Percentiles rank a stretch among this genome's conserved stretches.
phyloP scores from a whole-genome alignment of 2,113 vertebrate genomes.

The Macquaria australasica region DNA sequence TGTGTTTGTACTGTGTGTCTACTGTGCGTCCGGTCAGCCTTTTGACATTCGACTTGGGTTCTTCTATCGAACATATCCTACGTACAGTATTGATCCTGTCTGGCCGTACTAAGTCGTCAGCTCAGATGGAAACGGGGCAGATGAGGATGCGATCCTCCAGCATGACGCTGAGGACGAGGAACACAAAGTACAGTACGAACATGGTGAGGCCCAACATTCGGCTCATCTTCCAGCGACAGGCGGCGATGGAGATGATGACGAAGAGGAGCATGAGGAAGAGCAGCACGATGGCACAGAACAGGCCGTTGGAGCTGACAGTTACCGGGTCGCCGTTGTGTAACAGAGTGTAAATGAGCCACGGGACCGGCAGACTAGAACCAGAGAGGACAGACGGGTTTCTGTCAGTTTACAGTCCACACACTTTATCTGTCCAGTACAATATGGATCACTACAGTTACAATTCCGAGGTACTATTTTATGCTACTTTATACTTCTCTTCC shows the following conservation, averaged over 20 bases:
- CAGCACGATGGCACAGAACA: constrained; percentile 86
- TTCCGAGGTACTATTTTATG: no score
- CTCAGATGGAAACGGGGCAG: constrained; percentile 82
- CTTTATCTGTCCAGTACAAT: no score
- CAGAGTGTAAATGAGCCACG: constrained; percentile 79
- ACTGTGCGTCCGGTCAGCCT: constrained; percentile 15
- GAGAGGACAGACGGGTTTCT: constrained; percentile 3
- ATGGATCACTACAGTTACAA: background rate
- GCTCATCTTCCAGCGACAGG: constrained; percentile 85
- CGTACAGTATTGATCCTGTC: background rate
- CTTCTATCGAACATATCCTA: constrained; percentile 17
- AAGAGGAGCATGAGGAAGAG: constrained; percentile 87
- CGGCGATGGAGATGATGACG: constrained; percentile 84
- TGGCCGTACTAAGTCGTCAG: background rate
- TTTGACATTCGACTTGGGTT: background rate
- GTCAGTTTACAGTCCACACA: background rate
- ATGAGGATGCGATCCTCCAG: constrained; percentile 81
- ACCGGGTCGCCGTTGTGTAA: constrained; percentile 71
- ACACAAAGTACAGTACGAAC: constrained; percentile 84
- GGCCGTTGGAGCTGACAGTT: constrained; percentile 82
- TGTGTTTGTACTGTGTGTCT: background rate
- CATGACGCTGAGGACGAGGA: constrained; percentile 84
- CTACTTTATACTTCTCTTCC: no score
- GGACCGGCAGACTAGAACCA: constrained; percentile 78
- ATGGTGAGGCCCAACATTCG: constrained; percentile 82